Base-by-base conservation (phyloP, 2,113 vertebrate genomes). In the Nothoprocta perdicaria region DNA sequence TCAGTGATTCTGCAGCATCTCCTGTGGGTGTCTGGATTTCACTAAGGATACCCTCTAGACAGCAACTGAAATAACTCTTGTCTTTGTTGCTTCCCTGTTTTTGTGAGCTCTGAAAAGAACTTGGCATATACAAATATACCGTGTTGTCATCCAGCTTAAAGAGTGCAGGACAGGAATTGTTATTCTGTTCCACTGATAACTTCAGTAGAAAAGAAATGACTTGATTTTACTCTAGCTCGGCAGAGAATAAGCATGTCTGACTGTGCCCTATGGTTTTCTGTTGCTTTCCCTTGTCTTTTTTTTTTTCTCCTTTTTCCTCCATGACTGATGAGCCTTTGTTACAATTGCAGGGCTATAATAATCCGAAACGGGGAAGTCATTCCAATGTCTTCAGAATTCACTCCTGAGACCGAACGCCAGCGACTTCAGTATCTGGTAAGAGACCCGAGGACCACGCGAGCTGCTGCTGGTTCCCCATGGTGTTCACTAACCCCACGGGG, bases 391-490 rank as follows among this genome's bases (percentile, higher is more conserved):
- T 98, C 98, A 43, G 98, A 99, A 96, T 99, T 99, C 97, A 99
- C 99, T 29, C 99, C 99, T 1, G 99, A 99, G 90, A 98, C 99
- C 0, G 99, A 99, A 88, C 98, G 99, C 40, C 99, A 99, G 94
- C 95, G 99, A 65, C 98, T 99, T 66, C 99, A 99, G 94, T 99
- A 99, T 95, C 97, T 99, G 98, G 99, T 99, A 98, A 98, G 98
- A 90, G 60, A 50, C 60, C 3, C 6, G 16, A 48, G 21, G 43
- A 80, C 26, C 57, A 68, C 65, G 72, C 62, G n/a, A 61, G 35
- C 4, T 55, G 45, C n/a, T 92, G 65, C 12, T 93, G 60, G 2
- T 89, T 63, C 5, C 23, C 33, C 27, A 50, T 31, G 14, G 52
- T 79, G 52, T 52, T 46, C 2, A 5, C 38, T 74, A 83, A 43